Percentiles rank a stretch among this genome's conserved stretches.
Conservation (phyloP, 2,888 invertebrate species). For the Thymelicus sylvestris region DNA sequence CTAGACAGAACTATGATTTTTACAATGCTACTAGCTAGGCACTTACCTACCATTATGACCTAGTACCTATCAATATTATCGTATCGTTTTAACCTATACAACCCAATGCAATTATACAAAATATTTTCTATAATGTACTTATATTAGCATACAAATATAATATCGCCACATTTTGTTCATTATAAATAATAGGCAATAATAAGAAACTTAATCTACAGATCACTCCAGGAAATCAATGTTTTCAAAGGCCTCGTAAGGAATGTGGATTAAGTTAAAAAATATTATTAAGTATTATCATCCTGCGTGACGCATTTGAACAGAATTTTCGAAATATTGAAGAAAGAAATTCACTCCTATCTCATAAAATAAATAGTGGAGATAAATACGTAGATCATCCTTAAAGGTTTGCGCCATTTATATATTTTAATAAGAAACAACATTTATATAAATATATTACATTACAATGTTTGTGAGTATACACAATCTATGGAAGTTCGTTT, state of each 20-base stretch:
- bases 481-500: too few species aligned
- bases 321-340: too few species aligned
- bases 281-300: too few species aligned
- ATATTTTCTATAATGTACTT: conserved; percentile 78
- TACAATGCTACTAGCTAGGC: conserved; percentile 63
- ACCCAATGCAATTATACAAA: conserved; percentile 83
- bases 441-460: too few species aligned
- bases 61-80: conserved; percentile 56
- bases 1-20: conserved; percentile 69
- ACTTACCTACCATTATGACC: conserved; percentile 50
- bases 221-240: conserved; percentile 40
- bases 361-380: too few species aligned
- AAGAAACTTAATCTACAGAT: conserved; percentile 52
- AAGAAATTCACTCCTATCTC: too few species aligned
- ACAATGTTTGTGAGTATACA: too few species aligned
- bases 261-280: conserved; percentile 48
- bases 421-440: too few species aligned
- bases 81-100: conserved; percentile 67
- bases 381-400: too few species aligned
- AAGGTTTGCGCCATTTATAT: too few species aligned
- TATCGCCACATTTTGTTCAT: conserved; percentile 76
- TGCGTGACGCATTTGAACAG: too few species aligned
- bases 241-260: conserved; percentile 56
- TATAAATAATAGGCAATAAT: conserved; percentile 58
- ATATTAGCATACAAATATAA: conserved; percentile 69